A percentile compares a stretch with the other conserved stretches of the same genome.
Conservation (phyloP, 1,140 invertebrate genomes). For the Zaprionus davidi region DNA sequence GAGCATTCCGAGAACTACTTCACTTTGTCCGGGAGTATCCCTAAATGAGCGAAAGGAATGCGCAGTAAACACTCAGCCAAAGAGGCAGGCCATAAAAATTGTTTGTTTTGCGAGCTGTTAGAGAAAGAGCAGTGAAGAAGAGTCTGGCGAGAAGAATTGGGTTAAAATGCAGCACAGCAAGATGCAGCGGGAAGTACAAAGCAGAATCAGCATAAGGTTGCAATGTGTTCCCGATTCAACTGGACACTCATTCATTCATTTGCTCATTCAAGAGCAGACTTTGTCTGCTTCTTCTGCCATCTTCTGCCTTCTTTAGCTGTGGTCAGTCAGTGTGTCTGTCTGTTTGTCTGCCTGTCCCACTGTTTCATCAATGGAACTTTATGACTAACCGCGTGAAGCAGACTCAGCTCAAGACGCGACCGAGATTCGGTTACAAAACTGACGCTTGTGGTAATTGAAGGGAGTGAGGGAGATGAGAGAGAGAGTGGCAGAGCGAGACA, state of each 20-base stretch:
- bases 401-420: slow-evolving; percentile 21
- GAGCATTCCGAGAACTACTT: slow-evolving; percentile 67
- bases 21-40: slow-evolving; percentile 41
- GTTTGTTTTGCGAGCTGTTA: slow-evolving; percentile 47
- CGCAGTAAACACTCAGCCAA: slow-evolving; percentile 43
- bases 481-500: not conserved
- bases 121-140: slow-evolving; percentile 16
- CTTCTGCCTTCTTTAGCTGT: slow-evolving; percentile 11
- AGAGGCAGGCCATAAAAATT: slow-evolving; percentile 48
- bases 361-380: slow-evolving; percentile 59
- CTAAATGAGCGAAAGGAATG: slow-evolving; percentile 51
- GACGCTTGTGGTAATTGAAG: slow-evolving; percentile 62
- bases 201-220: slow-evolving; percentile 60
- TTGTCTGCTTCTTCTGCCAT: not conserved
- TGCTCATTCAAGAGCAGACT: slow-evolving; percentile 30
- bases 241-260: slow-evolving; percentile 29
- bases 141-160: slow-evolving; percentile 48
- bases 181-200: slow-evolving; percentile 56
- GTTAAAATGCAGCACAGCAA: slow-evolving; percentile 53
- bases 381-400: slow-evolving; percentile 39
- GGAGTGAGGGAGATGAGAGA: not conserved
- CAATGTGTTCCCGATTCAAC: slow-evolving; percentile 50
- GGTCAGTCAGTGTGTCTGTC: slow-evolving; percentile 32
- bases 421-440: slow-evolving; percentile 68
- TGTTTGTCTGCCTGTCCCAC: slow-evolving; percentile 4